These are phyloP conservation scores for Oscarella lobularis DNA, from an alignment of 37 sponge, comb jelly and placozoan genomes.

Conservation along the genomic window DNA sequence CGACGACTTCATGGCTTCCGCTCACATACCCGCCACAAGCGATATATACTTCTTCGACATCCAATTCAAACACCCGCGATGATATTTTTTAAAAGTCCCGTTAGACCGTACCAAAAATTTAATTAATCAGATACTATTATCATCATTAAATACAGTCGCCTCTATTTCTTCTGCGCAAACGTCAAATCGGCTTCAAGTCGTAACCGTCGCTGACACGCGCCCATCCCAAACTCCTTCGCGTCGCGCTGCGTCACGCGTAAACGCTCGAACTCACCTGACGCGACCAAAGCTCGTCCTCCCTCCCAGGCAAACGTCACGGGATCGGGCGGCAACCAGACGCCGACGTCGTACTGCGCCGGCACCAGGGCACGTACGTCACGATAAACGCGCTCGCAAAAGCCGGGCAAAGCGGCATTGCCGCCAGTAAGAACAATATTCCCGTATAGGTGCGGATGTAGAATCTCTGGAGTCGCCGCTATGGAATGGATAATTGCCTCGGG, in stretches of 20 bases:
- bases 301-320: slow-evolving; percentile 61
- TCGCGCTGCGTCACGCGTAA: slow-evolving; percentile 33
- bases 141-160: too few species aligned
- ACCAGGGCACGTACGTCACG: slow-evolving; percentile 52
- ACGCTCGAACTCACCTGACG: not conserved
- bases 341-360: slow-evolving; percentile 42
- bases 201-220: slow-evolving; percentile 36
- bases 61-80: not conserved
- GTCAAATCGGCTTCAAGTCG: not conserved
- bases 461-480: slow-evolving; percentile 52
- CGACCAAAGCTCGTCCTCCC: slow-evolving; percentile 36
- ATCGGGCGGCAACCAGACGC: slow-evolving; percentile 32
- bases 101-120: too few species aligned
- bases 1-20: not conserved
- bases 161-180: not conserved
- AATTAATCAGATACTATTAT: too few species aligned
- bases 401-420: slow-evolving; percentile 65
- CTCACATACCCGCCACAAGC: not conserved
- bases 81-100: not conserved
- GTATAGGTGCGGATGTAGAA: slow-evolving; percentile 81
- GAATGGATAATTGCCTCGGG: slow-evolving; percentile 73
- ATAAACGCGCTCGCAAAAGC: slow-evolving; percentile 54
- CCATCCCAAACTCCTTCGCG: slow-evolving; percentile 70
- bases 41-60: not conserved
- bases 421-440: slow-evolving; percentile 85